Base-by-base conservation (phyloP, 2,888 invertebrate genomes). In the Urechis unicinctus region DNA sequence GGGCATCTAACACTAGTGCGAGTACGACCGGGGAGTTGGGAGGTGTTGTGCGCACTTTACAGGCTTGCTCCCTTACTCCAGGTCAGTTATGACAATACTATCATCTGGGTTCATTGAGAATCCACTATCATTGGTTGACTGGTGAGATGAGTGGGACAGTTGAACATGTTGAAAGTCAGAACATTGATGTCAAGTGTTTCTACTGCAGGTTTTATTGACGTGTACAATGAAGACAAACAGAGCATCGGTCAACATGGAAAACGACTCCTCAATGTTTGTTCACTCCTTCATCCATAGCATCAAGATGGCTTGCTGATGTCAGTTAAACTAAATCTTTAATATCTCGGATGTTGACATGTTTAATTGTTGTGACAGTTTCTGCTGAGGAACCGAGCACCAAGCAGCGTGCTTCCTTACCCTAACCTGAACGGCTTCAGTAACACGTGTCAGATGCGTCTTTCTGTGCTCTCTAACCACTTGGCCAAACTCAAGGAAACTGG, bases 191-290 rank as follows among this genome's bases (percentile, higher is more conserved):
- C 9, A n/a, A n/a, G 5, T 29, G 22, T 45, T 53, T 28, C 6
- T n/a, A 26, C 26, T 66, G 4, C 56, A 73, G 75, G 75, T 21
- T 74, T 75, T 66, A 71, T 75, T 30, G 75, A 75, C 66, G 72
- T 75, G 2, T 75, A 72, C 60, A 69, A 70, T 21, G 71, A 73
- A 28, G 68, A 71, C 51, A 70, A 68, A 30, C 64, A 70, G 60
- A 64, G 66, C 21, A 68, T 73, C 5, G 66, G 64, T 45, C 68
- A 71, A 51, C 75, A 75, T 61, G 73, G 72, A 28, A 64, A 66
- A 26, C 68, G 69, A 56, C 66, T 75, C 22, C 66, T 74, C 5
- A 71, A 73, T 66, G 75, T 74, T 52, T 44, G 57, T 42, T 24
- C 6, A 17, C 26, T 50, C 36, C 24, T 49, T 17, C 22, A 31